These are phyloP conservation scores for Morinoia aosen DNA, from an alignment of 2,888 invertebrate genomes.

Conservation along the genomic window DNA sequence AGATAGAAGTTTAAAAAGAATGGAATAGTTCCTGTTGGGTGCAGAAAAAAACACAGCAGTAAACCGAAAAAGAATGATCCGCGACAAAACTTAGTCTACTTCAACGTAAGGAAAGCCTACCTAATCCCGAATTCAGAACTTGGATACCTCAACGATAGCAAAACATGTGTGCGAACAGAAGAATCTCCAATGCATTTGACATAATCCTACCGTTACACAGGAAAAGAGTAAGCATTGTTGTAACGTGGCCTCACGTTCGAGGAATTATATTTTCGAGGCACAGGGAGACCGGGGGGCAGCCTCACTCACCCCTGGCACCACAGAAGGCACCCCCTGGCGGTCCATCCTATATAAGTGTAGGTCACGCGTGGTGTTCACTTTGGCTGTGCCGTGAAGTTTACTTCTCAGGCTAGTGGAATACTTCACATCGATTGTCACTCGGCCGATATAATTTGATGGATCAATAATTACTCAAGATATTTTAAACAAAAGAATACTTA, in stretches of 20 bases:
- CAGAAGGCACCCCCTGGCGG: conserved; percentile 15
- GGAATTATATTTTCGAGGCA: not conserved
- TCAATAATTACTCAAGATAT: not conserved
- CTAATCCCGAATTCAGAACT: not conserved
- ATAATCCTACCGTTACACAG: not conserved
- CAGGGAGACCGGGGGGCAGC: not conserved
- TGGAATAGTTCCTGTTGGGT: too few species aligned
- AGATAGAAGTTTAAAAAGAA: too few species aligned
- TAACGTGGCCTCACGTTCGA: not conserved
- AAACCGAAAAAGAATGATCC: too few species aligned
- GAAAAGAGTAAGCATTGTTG: not conserved
- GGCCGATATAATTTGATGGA: not conserved
- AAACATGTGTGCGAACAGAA: not conserved
- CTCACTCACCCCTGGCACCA: not conserved
- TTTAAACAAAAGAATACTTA: not conserved
- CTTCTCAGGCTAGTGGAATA: not conserved
- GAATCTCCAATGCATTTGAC: not conserved
- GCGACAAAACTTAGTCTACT: too few species aligned
- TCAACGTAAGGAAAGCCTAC: too few species aligned
- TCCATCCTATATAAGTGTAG: not conserved
- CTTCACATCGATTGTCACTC: not conserved
- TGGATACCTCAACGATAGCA: not conserved
- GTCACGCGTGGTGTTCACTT: not conserved
- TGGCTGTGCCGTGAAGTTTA: not conserved
- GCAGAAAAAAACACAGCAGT: too few species aligned